Conservation (phyloP, 2,888 invertebrate species). For the Phyllotreta cruciferae region DNA sequence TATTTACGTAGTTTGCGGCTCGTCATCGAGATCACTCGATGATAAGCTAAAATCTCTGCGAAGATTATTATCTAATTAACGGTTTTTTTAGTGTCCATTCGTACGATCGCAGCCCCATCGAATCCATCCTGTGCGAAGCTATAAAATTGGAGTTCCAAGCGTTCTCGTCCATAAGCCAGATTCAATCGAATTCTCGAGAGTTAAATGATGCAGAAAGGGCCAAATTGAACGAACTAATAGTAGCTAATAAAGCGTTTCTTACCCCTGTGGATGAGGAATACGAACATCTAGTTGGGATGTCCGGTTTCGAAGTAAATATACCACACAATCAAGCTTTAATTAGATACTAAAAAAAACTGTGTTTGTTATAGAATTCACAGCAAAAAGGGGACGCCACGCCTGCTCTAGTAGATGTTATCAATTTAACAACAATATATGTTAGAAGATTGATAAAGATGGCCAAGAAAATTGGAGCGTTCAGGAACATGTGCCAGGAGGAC, state of each 20-base stretch:
- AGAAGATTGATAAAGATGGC: conserved; percentile 85
- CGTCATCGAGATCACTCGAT: no score
- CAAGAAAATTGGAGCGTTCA: conserved; percentile 87
- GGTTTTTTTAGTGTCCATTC: conserved; percentile 60
- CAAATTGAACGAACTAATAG: conserved; percentile 82
- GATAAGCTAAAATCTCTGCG: no score
- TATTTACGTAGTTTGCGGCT: no score
- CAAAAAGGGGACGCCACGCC: conserved; percentile 65
- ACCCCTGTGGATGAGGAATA: conserved; percentile 86
- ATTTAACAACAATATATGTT: conserved; percentile 91
- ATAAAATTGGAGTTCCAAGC: conserved; percentile 85
- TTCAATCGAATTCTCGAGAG: conserved; percentile 69
- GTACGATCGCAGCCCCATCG: conserved; percentile 75
- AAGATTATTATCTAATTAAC: no score
- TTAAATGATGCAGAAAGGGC: conserved; percentile 83
- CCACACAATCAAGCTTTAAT: background rate
- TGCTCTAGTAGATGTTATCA: conserved; percentile 81
- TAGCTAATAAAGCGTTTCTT: conserved; percentile 84
- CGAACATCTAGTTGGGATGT: conserved; percentile 61
- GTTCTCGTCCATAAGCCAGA: conserved; percentile 65
- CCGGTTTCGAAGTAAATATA: conserved; percentile 18
- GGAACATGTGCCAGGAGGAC: conserved; percentile 93
- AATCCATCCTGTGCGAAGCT: conserved; percentile 84
- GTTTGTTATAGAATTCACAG: conserved; percentile 33
- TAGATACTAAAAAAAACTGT: background rate